Evolutionary conservation across 2,888 invertebrate species (phyloP).

Genomic region (Adineta ricciae): DNA sequence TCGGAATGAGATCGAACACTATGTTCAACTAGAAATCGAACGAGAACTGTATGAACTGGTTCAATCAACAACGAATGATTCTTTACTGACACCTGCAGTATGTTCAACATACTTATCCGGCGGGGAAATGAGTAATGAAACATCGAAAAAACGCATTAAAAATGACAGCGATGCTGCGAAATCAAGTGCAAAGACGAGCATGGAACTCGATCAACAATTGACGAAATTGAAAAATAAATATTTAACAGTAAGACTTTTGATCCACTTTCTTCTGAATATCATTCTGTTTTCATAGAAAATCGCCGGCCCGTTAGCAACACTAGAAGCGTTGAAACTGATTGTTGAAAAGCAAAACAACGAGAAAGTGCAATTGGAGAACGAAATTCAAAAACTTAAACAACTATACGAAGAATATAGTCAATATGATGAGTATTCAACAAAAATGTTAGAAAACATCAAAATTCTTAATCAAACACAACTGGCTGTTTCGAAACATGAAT

Average conservation of each 20-base stretch:
- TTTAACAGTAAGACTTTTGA: background rate
- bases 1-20: background rate
- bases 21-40: background rate
- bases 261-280: background rate
- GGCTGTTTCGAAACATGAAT: background rate
- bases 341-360: background rate
- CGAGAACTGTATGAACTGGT: background rate
- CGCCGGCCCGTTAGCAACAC: background rate
- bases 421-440: background rate
- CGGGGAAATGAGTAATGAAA: background rate
- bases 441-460: background rate
- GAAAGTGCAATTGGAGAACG: background rate
- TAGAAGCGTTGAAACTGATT: background rate
- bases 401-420: background rate
- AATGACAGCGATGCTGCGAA: background rate
- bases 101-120: background rate
- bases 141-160: background rate
- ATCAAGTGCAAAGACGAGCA: background rate
- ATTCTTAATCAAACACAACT: conserved; percentile 9
- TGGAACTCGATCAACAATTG: conserved; percentile 6
- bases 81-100: background rate
- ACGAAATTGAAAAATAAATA: background rate
- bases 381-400: background rate
- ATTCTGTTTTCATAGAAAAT: background rate
- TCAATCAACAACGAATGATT: background rate